Percentiles rank a stretch among this genome's conserved stretches.
Conservation (phyloP, 2,888 invertebrate genomes). For the Lydus trimaculatus region DNA sequence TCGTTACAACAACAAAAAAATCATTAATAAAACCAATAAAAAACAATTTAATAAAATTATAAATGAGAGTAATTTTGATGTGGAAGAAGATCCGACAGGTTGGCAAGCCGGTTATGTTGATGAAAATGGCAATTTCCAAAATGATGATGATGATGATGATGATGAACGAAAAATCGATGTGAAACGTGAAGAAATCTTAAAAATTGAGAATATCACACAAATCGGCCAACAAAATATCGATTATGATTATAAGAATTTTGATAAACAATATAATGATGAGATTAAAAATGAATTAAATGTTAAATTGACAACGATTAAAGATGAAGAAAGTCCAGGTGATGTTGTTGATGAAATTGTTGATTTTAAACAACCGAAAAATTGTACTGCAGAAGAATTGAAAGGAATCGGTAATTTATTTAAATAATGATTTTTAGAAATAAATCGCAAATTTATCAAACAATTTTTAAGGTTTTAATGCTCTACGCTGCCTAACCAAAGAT, state of each 20-base stretch:
- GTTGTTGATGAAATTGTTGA: slow-evolving; percentile 54
- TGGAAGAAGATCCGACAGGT: slow-evolving; percentile 46
- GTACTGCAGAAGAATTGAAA: slow-evolving; percentile 60
- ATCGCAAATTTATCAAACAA: neutral
- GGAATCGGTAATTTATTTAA: slow-evolving; percentile 54
- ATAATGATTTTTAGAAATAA: slow-evolving; percentile 6
- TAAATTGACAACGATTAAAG: slow-evolving; percentile 58
- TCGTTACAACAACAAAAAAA: slow-evolving; percentile 21
- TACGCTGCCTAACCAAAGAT: slow-evolving; percentile 59
- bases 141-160: slow-evolving; percentile 13
- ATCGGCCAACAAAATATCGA: slow-evolving; percentile 39
- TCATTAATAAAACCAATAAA: neutral
- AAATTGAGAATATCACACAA: slow-evolving; percentile 24
- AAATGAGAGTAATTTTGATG: slow-evolving; percentile 44
- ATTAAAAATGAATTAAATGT: slow-evolving; percentile 52
- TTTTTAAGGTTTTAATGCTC: slow-evolving; percentile 49
- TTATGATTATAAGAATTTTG: slow-evolving; percentile 60
- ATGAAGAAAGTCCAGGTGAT: slow-evolving; percentile 57
- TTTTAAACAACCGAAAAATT: slow-evolving; percentile 58
- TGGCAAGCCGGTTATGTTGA: slow-evolving; percentile 49
- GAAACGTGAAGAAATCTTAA: slow-evolving; percentile 19
- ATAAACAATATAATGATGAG: slow-evolving; percentile 62
- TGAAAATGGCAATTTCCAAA: slow-evolving; percentile 34
- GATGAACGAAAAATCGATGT: slow-evolving; percentile 24
- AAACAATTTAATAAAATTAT: slow-evolving; percentile 27